phyloP scores from a whole-genome alignment of 2,888 invertebrate genomes.

The Perizoma flavofasciatum region DNA sequence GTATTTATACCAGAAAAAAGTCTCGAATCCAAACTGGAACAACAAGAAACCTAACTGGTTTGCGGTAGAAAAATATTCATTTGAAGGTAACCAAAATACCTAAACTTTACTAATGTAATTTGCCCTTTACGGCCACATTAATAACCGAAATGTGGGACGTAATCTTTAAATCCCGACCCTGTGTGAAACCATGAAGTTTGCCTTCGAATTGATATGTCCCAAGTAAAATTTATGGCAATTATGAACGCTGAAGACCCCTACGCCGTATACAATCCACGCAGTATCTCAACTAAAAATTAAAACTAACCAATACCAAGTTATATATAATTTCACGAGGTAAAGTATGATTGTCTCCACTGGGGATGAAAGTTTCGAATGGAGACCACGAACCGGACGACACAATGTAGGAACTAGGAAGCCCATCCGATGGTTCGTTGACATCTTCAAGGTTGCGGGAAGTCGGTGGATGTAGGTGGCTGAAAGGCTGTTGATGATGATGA shows the following conservation, averaged over 20 bases:
- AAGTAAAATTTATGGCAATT: conserved; percentile 5
- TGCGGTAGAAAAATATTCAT: not conserved
- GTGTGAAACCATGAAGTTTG: not conserved
- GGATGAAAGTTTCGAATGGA: too few species aligned
- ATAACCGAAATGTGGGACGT: not conserved
- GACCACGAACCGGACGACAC: too few species aligned
- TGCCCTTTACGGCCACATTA: not conserved
- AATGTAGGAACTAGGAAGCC: too few species aligned
- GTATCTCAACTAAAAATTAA: not conserved
- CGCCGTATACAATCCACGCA: not conserved
- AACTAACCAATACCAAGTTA: too few species aligned
- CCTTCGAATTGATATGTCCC: not conserved
- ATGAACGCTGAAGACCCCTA: not conserved
- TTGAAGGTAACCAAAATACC: not conserved
- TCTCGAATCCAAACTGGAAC: not conserved
- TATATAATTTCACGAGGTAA: too few species aligned
- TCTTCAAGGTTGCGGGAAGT: too few species aligned
- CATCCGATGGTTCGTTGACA: too few species aligned
- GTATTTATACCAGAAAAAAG: not conserved
- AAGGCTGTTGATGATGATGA: too few species aligned
- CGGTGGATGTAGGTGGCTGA: too few species aligned
- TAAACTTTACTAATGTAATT: not conserved
- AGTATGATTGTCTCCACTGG: too few species aligned
- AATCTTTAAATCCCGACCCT: not conserved
- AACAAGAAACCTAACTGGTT: conserved; percentile 10